Evolutionary conservation across 2,113 vertebrate genomes (phyloP), one percentile per base, ranked within the genome.

Genomic region (Synchiropus splendidus): DNA sequence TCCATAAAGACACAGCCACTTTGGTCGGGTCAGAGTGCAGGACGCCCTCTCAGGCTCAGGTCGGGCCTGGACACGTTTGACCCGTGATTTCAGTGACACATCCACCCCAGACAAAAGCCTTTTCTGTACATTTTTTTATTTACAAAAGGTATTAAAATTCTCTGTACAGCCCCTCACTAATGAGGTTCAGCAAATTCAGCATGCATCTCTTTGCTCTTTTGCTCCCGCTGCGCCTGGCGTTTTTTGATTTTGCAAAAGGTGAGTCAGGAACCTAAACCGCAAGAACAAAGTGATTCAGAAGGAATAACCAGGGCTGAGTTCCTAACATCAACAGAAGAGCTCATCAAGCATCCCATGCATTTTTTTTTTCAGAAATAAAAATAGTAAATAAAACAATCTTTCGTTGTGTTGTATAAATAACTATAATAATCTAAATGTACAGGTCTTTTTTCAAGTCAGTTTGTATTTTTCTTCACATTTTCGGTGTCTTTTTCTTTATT

Each of bases 101-200:
- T n/a, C n/a, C n/a, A n/a, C 37, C 39, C 54, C 15, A 71, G 50
- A 56, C 54, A 15, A 8, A 16, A 53, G 30, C 44, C 9, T 80
- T 87, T 91, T 89, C 88, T 92, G 90, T 95, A 94, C 90, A 93
- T 79, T 92, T 92, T n/a, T n/a, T 96, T 97, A 97, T 97, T 98
- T 98, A 97, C 92, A 97, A 98, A 98, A 97, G 94, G 91, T 98
- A 98, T 93, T 97, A 98, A 98, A 98, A 97, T 86, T 89, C 80
- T 91, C 91, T 97, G 87, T 98, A 97, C 91, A 97, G 86, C 61
- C 56, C 90, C 92, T 92, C 89, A 84, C 83, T 85, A 82, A 87
- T 83, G 89, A 93, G 90, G 88, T 81, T 90, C 70, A 56, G 83
- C 87, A 89, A 88, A 88, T 87, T 86, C 87, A 85, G 87, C 94